Conservation (phyloP, 2,113 vertebrate genomes). For the Aramus guarauna region DNA sequence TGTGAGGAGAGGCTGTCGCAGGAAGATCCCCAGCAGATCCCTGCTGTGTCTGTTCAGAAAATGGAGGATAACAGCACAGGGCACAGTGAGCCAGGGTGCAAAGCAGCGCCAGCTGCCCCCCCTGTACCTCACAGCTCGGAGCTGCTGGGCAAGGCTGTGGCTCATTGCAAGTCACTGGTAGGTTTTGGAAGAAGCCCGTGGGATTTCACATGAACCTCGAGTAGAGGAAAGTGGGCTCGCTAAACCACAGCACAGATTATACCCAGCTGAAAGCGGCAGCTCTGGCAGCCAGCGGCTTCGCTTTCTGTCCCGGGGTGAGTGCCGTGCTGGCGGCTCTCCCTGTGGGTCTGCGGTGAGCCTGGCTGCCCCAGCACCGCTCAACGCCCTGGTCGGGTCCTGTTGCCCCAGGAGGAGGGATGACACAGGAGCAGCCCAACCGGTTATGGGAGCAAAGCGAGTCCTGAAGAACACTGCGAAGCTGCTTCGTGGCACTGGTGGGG, state of each 20-base stretch:
- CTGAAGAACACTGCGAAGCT: not conserved
- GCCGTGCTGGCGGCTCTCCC: not conserved
- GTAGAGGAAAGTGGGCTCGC: not conserved
- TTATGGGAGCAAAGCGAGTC: fast-evolving
- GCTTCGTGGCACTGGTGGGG: fast-evolving
- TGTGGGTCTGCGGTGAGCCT: fast-evolving
- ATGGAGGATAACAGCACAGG: not conserved
- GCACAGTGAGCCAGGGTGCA: not conserved
- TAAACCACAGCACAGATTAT: not conserved
- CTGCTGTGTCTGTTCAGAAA: not conserved
- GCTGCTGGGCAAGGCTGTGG: not conserved
- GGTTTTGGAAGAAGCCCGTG: not conserved
- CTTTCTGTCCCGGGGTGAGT: fast-evolving
- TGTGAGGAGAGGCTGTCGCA: fast-evolving
- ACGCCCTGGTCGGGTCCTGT: not conserved
- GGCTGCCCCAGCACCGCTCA: fast-evolving
- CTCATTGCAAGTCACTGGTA: not conserved
- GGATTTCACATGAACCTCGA: not conserved
- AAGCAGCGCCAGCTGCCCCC: not conserved
- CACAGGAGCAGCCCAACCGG: not conserved
- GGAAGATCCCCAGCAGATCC: not conserved
- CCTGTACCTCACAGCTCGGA: not conserved
- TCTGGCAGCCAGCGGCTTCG: fast-evolving
- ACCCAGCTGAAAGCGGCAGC: fast-evolving
- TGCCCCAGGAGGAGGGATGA: not conserved